A percentile compares a stretch with the other conserved stretches of the same genome.
Conservation (phyloP, 2,888 invertebrate species). For the Gryllus longicercus region DNA sequence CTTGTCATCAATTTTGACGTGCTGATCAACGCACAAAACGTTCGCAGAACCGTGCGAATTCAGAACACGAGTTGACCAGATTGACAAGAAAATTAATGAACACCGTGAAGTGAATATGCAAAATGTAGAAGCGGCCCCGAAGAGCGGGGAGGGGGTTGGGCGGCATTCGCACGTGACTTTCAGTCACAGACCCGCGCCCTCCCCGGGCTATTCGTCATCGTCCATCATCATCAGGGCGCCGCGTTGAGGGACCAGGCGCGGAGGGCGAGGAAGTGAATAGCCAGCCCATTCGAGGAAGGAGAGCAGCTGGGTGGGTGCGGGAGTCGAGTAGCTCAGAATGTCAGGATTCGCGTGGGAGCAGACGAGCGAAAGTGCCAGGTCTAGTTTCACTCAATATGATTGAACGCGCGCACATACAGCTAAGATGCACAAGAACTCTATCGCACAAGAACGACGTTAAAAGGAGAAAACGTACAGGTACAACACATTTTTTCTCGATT, state of each 20-base stretch:
- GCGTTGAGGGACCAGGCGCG: neutral
- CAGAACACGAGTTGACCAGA: neutral
- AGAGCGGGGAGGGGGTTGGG: neutral
- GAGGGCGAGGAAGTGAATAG: neutral
- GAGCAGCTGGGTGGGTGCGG: neutral
- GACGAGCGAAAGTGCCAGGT: too few relatives aligned
- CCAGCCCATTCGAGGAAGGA: neutral
- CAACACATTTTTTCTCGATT: too few relatives aligned
- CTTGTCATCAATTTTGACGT: too few relatives aligned
- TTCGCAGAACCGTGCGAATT: neutral
- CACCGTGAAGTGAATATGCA: neutral
- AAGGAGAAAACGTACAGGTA: too few relatives aligned
- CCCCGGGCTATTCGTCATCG: neutral
- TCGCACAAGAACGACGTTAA: too few relatives aligned
- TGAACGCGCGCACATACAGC: too few relatives aligned
- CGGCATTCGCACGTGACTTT: neutral
- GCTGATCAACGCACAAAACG: neutral
- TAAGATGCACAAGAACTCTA: too few relatives aligned
- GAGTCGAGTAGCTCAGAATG: neutral
- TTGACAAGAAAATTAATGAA: constrained; percentile 8
- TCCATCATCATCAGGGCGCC: neutral
- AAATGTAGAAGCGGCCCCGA: neutral
- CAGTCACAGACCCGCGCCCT: neutral
- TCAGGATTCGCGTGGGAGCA: too few relatives aligned
- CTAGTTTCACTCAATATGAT: too few relatives aligned